These are phyloP conservation scores for Sitobion miscanthi DNA, from an alignment of 1,140 invertebrate species.

Conservation along the genomic window DNA sequence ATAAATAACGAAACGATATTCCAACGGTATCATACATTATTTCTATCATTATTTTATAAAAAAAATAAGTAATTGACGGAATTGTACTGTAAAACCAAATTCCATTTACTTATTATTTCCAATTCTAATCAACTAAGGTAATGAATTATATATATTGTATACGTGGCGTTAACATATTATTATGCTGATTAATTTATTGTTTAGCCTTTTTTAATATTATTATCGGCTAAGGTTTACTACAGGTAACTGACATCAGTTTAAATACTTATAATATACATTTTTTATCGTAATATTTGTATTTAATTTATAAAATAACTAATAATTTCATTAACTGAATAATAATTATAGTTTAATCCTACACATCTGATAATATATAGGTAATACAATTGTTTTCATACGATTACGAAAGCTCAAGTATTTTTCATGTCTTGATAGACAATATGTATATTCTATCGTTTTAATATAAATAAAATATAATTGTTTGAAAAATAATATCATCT, in stretches of 20 bases:
- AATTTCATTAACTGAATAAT: not conserved
- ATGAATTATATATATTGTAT: not conserved
- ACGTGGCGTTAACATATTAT: not conserved
- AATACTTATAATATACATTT: too few species aligned
- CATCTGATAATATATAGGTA: not conserved
- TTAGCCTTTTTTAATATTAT: not conserved
- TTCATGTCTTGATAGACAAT: too few species aligned
- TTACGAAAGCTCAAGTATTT: too few species aligned
- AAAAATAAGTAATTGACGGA: too few species aligned
- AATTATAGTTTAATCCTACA: not conserved
- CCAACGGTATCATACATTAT: not conserved
- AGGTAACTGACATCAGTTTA: too few species aligned
- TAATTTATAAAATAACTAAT: not conserved
- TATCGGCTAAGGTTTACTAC: not conserved
- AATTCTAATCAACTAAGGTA: not conserved
- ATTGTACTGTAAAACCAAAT: not conserved
- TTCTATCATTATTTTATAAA: not conserved
- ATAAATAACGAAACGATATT: not conserved
- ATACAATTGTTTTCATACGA: not conserved
- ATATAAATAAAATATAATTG: too few species aligned
- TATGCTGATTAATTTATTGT: not conserved
- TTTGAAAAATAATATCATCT: too few species aligned
- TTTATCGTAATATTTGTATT: too few species aligned
- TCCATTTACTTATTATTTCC: too few species aligned
- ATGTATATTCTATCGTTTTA: too few species aligned